Percentiles rank a stretch among this genome's conserved stretches.
These are phyloP conservation scores for Acanthiza pusilla DNA, from an alignment of 2,797 vertebrate species.

Conservation along the genomic window DNA sequence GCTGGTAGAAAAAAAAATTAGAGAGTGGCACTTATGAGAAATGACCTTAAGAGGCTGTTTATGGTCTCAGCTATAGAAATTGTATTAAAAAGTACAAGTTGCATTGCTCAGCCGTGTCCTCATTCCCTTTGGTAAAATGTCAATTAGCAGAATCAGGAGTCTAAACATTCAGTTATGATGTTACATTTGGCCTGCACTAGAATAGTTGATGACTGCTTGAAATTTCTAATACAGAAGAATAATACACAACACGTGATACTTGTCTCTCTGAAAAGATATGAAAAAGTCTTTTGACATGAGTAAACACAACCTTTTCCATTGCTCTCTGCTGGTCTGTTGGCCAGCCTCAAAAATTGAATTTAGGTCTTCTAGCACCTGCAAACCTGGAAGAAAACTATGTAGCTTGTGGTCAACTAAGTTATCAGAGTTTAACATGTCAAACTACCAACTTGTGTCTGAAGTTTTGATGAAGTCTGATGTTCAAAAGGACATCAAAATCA, in stretches of 20 bases:
- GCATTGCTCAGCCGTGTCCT: slow-evolving; percentile 7
- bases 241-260: not conserved
- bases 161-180: not conserved
- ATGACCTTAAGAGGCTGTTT: slow-evolving; percentile 31
- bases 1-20: not conserved
- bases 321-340: slow-evolving; percentile 5
- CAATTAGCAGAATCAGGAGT: not conserved
- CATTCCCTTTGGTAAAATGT: slow-evolving; percentile 50
- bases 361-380: not conserved
- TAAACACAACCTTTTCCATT: not conserved
- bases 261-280: not conserved
- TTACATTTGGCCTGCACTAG: not conserved
- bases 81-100: not conserved
- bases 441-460: not conserved
- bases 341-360: not conserved
- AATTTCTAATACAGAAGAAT: not conserved
- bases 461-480: not conserved
- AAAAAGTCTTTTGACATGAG: not conserved
- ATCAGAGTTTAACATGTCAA: not conserved
- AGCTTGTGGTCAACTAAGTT: not conserved
- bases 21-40: slow-evolving; percentile 48
- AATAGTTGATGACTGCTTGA: not conserved
- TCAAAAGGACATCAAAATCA: slow-evolving; percentile 5
- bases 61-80: slow-evolving; percentile 36
- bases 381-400: not conserved